Evolutionary conservation across 1,140 invertebrate species (phyloP), one percentile per base, ranked within the genome.

Genomic region (Caenorhabditis inopinata): DNA sequence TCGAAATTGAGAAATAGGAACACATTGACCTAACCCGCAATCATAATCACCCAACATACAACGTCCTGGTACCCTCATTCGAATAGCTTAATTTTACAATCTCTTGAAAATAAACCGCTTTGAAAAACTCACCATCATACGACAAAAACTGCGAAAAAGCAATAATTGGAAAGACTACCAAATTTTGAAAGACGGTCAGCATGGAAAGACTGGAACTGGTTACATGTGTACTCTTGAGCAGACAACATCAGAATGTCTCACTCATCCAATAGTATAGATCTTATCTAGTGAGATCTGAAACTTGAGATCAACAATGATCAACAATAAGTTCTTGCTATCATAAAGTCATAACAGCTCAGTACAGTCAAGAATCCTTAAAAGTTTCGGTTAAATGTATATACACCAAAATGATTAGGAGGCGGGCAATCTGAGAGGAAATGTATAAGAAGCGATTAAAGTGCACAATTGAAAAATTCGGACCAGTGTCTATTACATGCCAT

Each of bases 21-120:
- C 73, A 78, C 82, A 83, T 18, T 80, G 82, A 29, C 82, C 77
- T 35, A 76, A 74, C 21, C 79, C 80, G 35, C 82, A 83, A 75
- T 83, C 82, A 47, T 84, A 83, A n/a, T 82, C 80, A 25, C 82
- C 82, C 32, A 25, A 53, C 23, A 23, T 62, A 49, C 82, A 83
- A 48, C 76, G 51, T 29, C 82, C 82, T 29, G 82, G 79, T 75
- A 83, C 46, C 38, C 82, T 48, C 27, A 77, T 35, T 35, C 76
- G 74, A 47, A 81, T 45, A 7, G 80, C 80, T 81, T 23, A 38
- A 76, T 48, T 27, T 21, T 76, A 9, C 7, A 51, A 79, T 23
- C 12, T 16, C 49, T 25, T 25, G 18, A 51, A 32, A 58, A 32
- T 9, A 7, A 32, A 23, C 16, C 32, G 5, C 23, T 51, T 2